Evolutionary conservation across 2,113 vertebrate species (phyloP), one percentile per base, ranked within the genome.

Genomic region (Mus pahari): DNA sequence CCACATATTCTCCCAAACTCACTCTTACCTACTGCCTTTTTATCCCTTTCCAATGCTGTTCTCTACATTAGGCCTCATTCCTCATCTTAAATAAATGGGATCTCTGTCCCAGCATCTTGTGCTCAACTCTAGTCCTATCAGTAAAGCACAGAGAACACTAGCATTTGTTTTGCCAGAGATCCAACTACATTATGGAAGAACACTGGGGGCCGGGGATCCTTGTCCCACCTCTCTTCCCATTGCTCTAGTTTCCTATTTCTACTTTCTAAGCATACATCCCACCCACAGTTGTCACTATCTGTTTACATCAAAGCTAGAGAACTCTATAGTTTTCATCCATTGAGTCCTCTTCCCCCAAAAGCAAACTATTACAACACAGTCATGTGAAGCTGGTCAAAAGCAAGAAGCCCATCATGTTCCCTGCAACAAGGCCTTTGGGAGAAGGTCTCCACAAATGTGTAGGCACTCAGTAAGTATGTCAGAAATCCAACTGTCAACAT

Each of bases 401-500:
- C 74, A 74, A 55, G 74, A 90, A 82, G 48, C 19, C 78, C 3
- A 70, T 42, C 70, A 79, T 42, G 20, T 36, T 68, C 53, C 95
- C 24, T 2, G 19, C 48, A 90, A 73, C 70, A 78, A 95, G 55
- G 16, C 58, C 50, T 33, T 24, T 36, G 33, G 70, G 8, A 12
- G 31, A 20, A 20, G 94, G 60, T 20, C 11, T 62, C 78, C 45
- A 50, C 17, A 60, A 70, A 68, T 33, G 77, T 82, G 42, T 14
- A 91, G 33, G 20, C 3, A 91, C 53, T 96, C 77, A 87, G 13
- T 66, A 13, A 82, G 81, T 66, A 31, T 74, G 74, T 93, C 74
- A 92, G 70, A 94, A 92, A n/a, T 42, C 33, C 64, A 89, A 90
- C 55, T 26, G 16, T 66, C 45, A 79, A 88, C n/a, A 86, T 48